Base-by-base conservation (phyloP, 1,140 invertebrate species). In the Rhagoletis pomonella region DNA sequence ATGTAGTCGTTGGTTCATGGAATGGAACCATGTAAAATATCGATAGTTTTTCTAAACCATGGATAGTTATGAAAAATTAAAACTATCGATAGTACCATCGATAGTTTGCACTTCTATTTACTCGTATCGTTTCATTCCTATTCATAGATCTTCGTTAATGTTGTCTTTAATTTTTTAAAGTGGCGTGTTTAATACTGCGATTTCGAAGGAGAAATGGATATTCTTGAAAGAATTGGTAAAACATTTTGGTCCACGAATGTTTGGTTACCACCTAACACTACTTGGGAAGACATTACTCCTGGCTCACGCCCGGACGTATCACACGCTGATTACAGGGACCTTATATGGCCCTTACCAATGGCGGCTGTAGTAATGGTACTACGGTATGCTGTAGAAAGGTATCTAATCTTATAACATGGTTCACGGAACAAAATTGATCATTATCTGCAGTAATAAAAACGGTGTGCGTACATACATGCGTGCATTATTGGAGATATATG, bases 221-320 rank as follows among this genome's bases (percentile, higher is more conserved):
- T 91, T 89, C 88, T 93, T 84, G 90, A 89, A 89, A 89, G 89
- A 86, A 86, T 93, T 50, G 89, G 87, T 58, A 93, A 95, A 90
- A 94, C 94, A 89, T 98, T 98, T 94, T 98, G 97, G 97, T 95
- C 95, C 90, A 95, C 96, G 90, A 93, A 95, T 90, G 93, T 98
- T 90, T 98, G 97, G 97, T 94, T 98, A 90, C 97, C 97, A 87
- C 97, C 97, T 88, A 98, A 98, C 93, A 96, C 96, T 87, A 97
- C 97, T 90, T 98, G 98, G 97, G 94, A 95, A n/a, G 96, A 98
- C 91, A 96, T 98, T 69, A 94, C 95, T 89, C 96, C 97, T 42
- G 97, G 95, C 88, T 95, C 96, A 69, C 96, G 95, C 89, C 95
- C 96, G 88, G 95, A 95, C 89, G 95, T 97, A 88, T 94, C 96